A percentile compares a stretch with the other conserved stretches of the same genome.
phyloP scores from a whole-genome alignment of 2,113 vertebrate genomes.

The Pelecanus crispus region DNA sequence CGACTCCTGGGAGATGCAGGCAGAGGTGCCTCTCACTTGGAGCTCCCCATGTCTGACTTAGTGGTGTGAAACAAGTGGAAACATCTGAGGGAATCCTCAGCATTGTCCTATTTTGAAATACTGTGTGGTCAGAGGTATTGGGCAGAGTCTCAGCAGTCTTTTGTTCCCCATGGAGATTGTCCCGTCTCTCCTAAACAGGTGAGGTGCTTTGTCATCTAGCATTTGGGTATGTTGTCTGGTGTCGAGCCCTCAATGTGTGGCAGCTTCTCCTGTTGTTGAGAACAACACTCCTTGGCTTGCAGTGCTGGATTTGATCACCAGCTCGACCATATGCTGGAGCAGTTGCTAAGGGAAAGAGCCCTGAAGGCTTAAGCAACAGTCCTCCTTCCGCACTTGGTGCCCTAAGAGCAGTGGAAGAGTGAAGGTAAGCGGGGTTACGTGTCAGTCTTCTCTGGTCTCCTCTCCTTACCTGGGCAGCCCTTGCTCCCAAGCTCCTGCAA shows the following conservation, averaged over 20 bases:
- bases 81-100: neutral
- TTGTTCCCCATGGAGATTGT: neutral
- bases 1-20: neutral
- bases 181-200: neutral
- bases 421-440: neutral
- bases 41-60: neutral
- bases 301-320: neutral
- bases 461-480: neutral
- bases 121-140: neutral
- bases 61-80: neutral
- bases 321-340: neutral
- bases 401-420: neutral
- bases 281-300: neutral
- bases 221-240: neutral
- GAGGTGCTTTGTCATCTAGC: neutral
- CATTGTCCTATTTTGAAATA: neutral
- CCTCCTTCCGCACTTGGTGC: neutral
- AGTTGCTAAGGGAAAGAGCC: neutral
- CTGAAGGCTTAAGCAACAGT: neutral
- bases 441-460: neutral
- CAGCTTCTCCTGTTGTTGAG: neutral
- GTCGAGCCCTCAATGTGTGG: neutral
- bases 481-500: neutral
- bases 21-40: rapidly evolving
- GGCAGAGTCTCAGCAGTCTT: neutral